Evolutionary conservation across 2,797 vertebrate genomes (phyloP).

Genomic region (Lacerta agilis): DNA sequence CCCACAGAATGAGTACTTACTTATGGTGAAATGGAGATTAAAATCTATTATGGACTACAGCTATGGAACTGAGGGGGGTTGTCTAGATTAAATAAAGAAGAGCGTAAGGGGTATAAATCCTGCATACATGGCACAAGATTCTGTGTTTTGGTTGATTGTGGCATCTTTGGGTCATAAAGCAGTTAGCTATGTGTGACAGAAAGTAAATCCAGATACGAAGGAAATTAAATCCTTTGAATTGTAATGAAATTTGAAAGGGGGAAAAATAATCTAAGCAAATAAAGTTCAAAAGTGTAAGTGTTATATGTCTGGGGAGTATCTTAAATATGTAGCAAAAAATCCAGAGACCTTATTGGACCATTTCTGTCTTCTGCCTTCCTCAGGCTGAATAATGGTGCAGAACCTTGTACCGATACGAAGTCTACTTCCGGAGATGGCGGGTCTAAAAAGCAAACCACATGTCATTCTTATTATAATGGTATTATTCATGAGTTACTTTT

Average conservation of each 20-base stretch:
- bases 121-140: background rate
- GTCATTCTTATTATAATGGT: background rate
- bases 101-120: background rate
- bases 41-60: background rate
- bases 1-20: background rate
- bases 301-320: background rate
- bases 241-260: background rate
- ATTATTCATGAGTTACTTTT: background rate
- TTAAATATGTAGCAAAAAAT: slow-evolving; percentile 5
- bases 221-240: background rate
- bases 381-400: slow-evolving; percentile 81
- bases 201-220: background rate
- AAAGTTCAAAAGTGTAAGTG: background rate
- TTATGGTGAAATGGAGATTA: background rate
- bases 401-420: slow-evolving; percentile 80
- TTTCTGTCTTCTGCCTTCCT: slow-evolving; percentile 79
- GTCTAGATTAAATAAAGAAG: background rate
- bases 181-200: background rate
- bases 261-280: background rate
- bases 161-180: background rate
- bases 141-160: background rate
- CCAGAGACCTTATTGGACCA: slow-evolving; percentile 88
- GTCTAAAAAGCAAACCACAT: slow-evolving; percentile 73
- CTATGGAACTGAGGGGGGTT: background rate
- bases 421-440: slow-evolving; percentile 82